These are phyloP conservation scores for Brotula barbata DNA, from an alignment of 2,797 vertebrate genomes.

Conservation along the genomic window DNA sequence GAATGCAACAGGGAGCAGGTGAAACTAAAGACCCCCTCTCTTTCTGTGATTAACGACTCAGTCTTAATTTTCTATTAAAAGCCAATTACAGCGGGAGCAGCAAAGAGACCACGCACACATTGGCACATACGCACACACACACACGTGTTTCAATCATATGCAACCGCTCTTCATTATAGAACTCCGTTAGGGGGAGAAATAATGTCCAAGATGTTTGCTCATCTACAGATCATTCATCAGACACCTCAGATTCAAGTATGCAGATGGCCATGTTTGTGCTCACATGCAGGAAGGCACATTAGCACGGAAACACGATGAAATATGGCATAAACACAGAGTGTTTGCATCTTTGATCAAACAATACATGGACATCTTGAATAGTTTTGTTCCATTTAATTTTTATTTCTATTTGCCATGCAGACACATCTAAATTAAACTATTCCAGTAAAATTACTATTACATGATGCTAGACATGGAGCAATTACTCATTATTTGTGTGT, in stretches of 20 bases:
- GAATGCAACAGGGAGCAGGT: constrained; percentile 68
- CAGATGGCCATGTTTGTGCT: constrained; percentile 36
- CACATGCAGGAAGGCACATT: constrained; percentile 13
- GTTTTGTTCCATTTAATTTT: too few species aligned
- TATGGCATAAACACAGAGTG: background rate
- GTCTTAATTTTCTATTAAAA: constrained; percentile 86
- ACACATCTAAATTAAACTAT: too few species aligned
- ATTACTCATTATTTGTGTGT: too few species aligned
- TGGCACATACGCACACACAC: constrained; percentile 21
- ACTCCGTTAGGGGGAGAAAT: constrained; percentile 66
- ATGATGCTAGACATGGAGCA: too few species aligned
- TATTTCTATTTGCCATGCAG: too few species aligned
- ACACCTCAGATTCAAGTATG: constrained; percentile 27
- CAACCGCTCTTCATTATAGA: constrained; percentile 58
- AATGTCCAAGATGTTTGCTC: constrained; percentile 62
- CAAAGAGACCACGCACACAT: constrained; percentile 48
- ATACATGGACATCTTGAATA: too few species aligned
- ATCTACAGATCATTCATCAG: constrained; percentile 67
- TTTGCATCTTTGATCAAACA: background rate
- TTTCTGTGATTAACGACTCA: constrained; percentile 79
- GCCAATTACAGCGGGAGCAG: constrained; percentile 78
- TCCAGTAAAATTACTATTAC: too few species aligned
- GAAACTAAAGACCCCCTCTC: constrained; percentile 69
- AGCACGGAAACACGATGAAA: constrained; percentile 4
- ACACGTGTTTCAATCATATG: constrained; percentile 1